Evolutionary conservation across 2,797 vertebrate species (phyloP), one percentile per base, ranked within the genome.

Genomic region (Sebastes taczanowskii): DNA sequence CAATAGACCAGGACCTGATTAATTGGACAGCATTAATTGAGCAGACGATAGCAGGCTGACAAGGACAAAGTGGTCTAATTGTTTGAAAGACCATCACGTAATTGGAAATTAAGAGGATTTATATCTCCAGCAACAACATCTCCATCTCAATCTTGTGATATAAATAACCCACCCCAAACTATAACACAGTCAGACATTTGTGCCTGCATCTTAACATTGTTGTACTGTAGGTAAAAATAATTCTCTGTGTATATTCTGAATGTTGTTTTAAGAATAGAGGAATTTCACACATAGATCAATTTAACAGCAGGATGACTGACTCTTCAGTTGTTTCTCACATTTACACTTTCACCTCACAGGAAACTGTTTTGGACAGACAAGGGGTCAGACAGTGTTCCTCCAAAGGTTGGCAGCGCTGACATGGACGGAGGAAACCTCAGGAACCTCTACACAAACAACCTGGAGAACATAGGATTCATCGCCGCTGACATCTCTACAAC

Each of bases 301-400:
- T 30, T 25, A 14, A 22, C 29, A 58, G 4, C 52, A 60, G 38
- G 38, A 38, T 38, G 13, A 38, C 35, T 38, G 5, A 58, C 38
- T 60, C 3, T 38, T 30, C 1, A 42, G 11, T 27, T 74, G 11
- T 71, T 67, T 71, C 13, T 70, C 14, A 80, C 7, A 27, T 75
- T 72, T 38, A 66, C 14, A 30, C 7, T 60, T 25, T 76, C 4
- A 46, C 59, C 14, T 52, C 32, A 25, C 62, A 96, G 95, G 78
- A 95, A 92, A 81, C 78, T 96, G 63, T 96, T 95, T 85, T 96
- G 95, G 95, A 93, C 95, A 23, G 95, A 96, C 88, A 93, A 86
- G 22, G 95, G 95, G 4, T 93, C 94, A 14, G 81, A 91, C 67
- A 90, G 2, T 22, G 92, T 95, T 78, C 94, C 94, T 75, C 83